Base-by-base conservation (phyloP, 1,140 invertebrate species). In the Arctopsyche grandis region DNA sequence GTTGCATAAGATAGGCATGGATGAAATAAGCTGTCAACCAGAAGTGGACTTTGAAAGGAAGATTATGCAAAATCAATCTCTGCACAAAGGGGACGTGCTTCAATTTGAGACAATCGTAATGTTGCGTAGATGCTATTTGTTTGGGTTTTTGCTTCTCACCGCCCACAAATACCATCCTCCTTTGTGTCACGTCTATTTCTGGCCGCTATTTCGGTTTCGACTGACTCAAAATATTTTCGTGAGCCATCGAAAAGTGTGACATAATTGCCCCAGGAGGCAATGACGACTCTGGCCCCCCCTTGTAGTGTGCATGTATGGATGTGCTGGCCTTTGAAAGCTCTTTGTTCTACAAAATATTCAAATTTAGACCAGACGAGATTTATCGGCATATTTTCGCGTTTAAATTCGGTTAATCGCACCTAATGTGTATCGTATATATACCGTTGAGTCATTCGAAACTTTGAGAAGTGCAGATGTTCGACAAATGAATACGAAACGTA, bases 111-210 rank as follows among this genome's bases (percentile, higher is more conserved):
- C n/a, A n/a, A n/a, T n/a, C n/a, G n/a, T n/a, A n/a, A n/a, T 7
- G 29, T 5, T 52, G 48, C 16, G 10, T 52, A 16, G 48, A 52
- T 74, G 19, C 21, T 46, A 56, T n/a, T 56, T 5, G 71, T 52
- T 74, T 74, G 69, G 69, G 69, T 58, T 74, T 29, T 29, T 26
- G 46, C n/a, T 58, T n/a, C 52, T 24, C 48, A 4, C 10, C 71
- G 48, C 71, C 71, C 71, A 74, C 71, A 74, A 74, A 74, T 74
- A 14, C 71, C 71, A 46, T 46, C 71, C 46, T 74, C 71, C 71
- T 74, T 74, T 56, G 71, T 74, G 71, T 74, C 71, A 74, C 12
- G 46, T 14, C 52, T 74, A 74, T 74, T 74, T 74, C 24, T 21
- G 71, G 56, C 0, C n/a, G 12, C 71, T 74, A 74, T 74, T 74